These are phyloP conservation scores for Cheumatopsyche charites DNA, from an alignment of 1,140 invertebrate genomes.

Conservation along the genomic window DNA sequence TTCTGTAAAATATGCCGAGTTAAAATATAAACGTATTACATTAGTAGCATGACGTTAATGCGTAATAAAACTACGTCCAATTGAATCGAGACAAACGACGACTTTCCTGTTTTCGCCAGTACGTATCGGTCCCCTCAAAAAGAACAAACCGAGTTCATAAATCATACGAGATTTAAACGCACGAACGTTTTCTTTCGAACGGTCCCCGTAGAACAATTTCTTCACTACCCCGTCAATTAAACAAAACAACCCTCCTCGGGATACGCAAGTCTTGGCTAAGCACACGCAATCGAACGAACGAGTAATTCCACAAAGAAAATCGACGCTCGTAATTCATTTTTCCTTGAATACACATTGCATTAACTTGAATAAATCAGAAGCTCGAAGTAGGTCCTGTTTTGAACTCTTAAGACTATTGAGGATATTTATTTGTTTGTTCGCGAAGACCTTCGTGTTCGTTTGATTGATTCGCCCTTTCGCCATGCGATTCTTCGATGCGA, in stretches of 20 bases:
- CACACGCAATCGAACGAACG: conserved; percentile 9
- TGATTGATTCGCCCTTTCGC: neutral
- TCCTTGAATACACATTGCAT: neutral
- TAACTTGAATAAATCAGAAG: conserved; percentile 8
- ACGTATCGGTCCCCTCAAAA: too few species aligned
- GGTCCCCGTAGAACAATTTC: conserved; percentile 29
- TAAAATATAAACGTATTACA: too few species aligned
- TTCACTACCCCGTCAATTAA: neutral
- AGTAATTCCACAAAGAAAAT: conserved; percentile 6
- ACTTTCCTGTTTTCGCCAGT: too few species aligned
- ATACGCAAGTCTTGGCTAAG: conserved; percentile 1
- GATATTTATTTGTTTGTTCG: too few species aligned
- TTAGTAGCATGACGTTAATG: too few species aligned
- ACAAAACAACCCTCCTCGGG: conserved; percentile 1
- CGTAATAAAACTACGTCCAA: too few species aligned
- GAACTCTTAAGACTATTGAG: too few species aligned
- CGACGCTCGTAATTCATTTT: conserved; percentile 4
- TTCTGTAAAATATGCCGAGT: too few species aligned
- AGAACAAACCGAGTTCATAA: conserved; percentile 41
- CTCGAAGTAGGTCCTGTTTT: neutral
- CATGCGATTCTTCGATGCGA: conserved; percentile 12
- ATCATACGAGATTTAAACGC: conserved; percentile 45
- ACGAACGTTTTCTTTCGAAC: conserved; percentile 39
- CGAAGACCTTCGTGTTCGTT: neutral
- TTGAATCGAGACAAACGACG: too few species aligned